Conservation (phyloP, 2,797 vertebrate genomes). For the Gadopsis marmoratus region DNA sequence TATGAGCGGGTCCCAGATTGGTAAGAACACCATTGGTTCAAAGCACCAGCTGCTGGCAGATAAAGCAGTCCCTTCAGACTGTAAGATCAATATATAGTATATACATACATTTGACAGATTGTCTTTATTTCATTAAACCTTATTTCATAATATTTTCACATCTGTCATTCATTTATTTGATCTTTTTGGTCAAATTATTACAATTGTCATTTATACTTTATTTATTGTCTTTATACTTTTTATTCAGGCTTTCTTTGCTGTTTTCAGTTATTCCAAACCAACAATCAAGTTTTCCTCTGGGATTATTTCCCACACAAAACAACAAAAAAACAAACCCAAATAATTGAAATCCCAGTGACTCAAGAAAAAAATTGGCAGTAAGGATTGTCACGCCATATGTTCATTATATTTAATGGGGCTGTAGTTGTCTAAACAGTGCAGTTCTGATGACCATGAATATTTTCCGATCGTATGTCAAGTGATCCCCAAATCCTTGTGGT, state of each 20-base stretch:
- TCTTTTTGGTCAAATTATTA: not conserved
- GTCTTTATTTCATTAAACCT: not conserved
- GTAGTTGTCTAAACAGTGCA: not conserved
- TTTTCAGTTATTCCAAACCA: not conserved
- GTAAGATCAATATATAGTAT: too few relatives aligned
- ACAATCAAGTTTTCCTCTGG: not conserved
- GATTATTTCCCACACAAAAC: not conserved
- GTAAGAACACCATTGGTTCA: too few relatives aligned
- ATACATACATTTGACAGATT: not conserved
- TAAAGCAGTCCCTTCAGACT: too few relatives aligned
- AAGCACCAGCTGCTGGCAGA: too few relatives aligned
- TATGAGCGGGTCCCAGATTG: too few relatives aligned
- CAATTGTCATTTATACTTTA: not conserved
- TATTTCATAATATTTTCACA: slow-evolving; percentile 1
- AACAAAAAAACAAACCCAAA: not conserved
- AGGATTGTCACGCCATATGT: not conserved
- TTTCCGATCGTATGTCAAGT: slow-evolving; percentile 19
- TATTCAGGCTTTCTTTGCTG: not conserved
- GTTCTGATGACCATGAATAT: slow-evolving; percentile 28
- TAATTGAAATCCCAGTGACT: not conserved
- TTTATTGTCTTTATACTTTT: not conserved
- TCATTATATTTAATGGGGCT: slow-evolving; percentile 12
- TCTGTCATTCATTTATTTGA: not conserved
- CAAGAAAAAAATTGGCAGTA: slow-evolving; percentile 2
- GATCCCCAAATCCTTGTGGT: slow-evolving; percentile 8